Percentiles rank a stretch among this genome's conserved stretches.
These are phyloP conservation scores for Alauda arvensis DNA, from an alignment of 2,797 vertebrate species.

Conservation along the genomic window DNA sequence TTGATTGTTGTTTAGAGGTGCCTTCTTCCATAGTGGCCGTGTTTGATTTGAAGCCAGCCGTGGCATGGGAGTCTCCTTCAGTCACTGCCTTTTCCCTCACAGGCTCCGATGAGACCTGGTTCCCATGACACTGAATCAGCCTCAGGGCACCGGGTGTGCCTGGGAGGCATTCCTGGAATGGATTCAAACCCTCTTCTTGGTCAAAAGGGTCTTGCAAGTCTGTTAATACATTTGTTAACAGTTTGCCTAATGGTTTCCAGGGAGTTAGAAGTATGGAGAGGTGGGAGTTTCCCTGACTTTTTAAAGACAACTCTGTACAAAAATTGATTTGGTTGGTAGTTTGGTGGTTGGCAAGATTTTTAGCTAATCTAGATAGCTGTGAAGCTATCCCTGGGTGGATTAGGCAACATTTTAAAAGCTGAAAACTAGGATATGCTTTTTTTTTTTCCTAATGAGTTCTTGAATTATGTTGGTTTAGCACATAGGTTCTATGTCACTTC, in stretches of 20 bases:
- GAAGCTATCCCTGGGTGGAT: not conserved
- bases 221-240: conserved; percentile 1
- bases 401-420: not conserved
- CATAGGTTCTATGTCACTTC: not conserved
- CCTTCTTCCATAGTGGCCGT: conserved; percentile 32
- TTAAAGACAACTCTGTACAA: not conserved
- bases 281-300: not conserved
- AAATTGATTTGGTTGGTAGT: not conserved
- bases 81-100: conserved; percentile 29
- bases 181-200: conserved; percentile 25
- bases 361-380: not conserved
- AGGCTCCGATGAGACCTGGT: conserved; percentile 11
- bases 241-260: conserved; percentile 21
- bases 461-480: not conserved
- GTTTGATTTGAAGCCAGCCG: conserved; percentile 64
- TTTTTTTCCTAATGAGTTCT: not conserved
- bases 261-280: not conserved
- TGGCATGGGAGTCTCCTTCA: not conserved
- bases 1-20: conserved; percentile 57
- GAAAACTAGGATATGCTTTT: not conserved
- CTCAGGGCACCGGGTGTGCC: not conserved
- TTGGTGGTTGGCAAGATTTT: not conserved
- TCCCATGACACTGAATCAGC: conserved; percentile 60
- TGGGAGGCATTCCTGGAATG: conserved; percentile 30
- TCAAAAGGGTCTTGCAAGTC: conserved; percentile 35